Evolutionary conservation across 2,888 invertebrate genomes (phyloP), one percentile per base, ranked within the genome.

Genomic region (Tachina lurida): DNA sequence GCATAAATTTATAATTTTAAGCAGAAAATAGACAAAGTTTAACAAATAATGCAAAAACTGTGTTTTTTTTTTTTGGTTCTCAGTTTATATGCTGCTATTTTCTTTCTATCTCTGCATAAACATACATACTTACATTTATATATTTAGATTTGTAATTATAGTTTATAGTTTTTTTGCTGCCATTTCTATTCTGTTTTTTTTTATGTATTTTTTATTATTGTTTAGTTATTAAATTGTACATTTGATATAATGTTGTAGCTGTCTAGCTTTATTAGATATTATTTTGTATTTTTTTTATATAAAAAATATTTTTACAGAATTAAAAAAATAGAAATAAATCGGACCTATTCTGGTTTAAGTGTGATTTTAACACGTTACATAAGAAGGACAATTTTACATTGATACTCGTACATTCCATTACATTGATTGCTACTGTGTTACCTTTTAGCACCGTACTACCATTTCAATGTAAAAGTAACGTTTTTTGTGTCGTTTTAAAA

Each of bases 171-270:
- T 45, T 54, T 22, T 4, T 70, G 43, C n/a, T 54, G 15, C 1
- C 43, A 31, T 49, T 47, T 43, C 9, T 80, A 49, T 41, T 56
- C 15, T 7, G 0, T 45, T 68, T 41, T 67, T 13, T 70, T 41
- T 31, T 70, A 47, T n/a, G n/a, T n/a, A n/a, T n/a, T 10, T 63
- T 31, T 68, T 63, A 41, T 82, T 82, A 82, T 76, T 76, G 75
- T 76, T 22, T 70, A 47, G 70, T 76, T 82, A 45, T 54, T 68
- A 45, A 68, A 70, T 76, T 82, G 76, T 82, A 82, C 82, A 82
- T 82, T 75, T 68, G 22, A 31, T 81, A 52, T 73, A 63, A 62
- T 52, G 13, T n/a, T 67, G 3, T n/a, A 39, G 49, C 67, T 67
- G 41, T 47, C 47, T 41, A 41, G 19, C 8, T n/a, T 41, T 22